Evolutionary conservation across 2,888 invertebrate genomes (phyloP), one percentile per base, ranked within the genome.

Genomic region (Cacoxenus indagator): DNA sequence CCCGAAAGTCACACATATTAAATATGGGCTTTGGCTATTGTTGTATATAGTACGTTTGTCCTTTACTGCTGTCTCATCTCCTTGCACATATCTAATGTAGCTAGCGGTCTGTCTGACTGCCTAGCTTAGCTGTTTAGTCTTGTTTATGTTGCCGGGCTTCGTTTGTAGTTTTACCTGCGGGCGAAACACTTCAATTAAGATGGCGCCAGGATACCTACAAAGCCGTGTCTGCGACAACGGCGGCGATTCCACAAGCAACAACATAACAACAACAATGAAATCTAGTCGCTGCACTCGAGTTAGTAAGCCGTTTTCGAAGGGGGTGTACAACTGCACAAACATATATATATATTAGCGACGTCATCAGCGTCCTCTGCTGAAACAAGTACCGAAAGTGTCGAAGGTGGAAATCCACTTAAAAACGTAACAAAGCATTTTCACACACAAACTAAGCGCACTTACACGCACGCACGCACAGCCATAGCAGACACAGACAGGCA

Each of bases 191-290:
- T n/a, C 78, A 76, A 83, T 83, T 83, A 82, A 78, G 82, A 77
- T 79, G 83, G 84, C 84, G 84, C 84, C 84, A 84, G 81, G 80
- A 84, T 83, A 84, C 84, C 84, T 84, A 82, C 79, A 75, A 37
- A 14, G 14, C n/a, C n/a, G n/a, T n/a, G n/a, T n/a, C n/a, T n/a
- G 76, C 73, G 70, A 72, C 72, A 74, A 67, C 67, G 65, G n/a
- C 72, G 57, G 26, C 62, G 54, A 51, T 54, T 64, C 76, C 74
- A 76, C 76, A 77, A 76, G 70, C 46, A 48, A 19, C 1, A 65
- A 55, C 46, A 43, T n/a, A n/a, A n/a, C n/a, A n/a, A n/a, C n/a
- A 17, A 62, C 61, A 62, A 45, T 22, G 5, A 62, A 45, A 22
- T 37, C 37, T 37, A 24, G 24, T 9, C 19, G 64, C 5, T 45